These are phyloP conservation scores for Blomia tropicalis DNA, from an alignment of 2,888 invertebrate genomes.

Conservation along the genomic window DNA sequence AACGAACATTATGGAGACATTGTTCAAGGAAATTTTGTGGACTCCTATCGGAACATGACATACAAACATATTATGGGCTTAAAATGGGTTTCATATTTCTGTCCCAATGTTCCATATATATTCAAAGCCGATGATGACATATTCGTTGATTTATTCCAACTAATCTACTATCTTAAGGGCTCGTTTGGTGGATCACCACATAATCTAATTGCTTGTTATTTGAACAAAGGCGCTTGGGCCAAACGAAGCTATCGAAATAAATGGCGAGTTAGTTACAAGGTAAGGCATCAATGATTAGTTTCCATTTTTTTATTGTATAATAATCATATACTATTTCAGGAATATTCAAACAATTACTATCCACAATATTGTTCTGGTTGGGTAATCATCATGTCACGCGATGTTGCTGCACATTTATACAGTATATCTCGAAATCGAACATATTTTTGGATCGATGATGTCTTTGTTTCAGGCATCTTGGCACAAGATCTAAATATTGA, in stretches of 20 bases:
- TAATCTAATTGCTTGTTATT: conserved; percentile 30
- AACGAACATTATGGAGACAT: conserved; percentile 28
- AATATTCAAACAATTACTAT: conserved; percentile 36
- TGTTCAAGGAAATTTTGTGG: conserved; percentile 34
- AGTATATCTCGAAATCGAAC: conserved; percentile 31
- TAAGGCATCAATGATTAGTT: not conserved
- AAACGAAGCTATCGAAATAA: conserved; percentile 36
- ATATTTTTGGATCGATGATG: conserved; percentile 41
- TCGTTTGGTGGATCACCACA: conserved; percentile 26
- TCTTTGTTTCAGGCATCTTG: conserved; percentile 37
- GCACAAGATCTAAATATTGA: conserved; percentile 29
- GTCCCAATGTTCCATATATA: conserved; percentile 34
- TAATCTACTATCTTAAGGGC: conserved; percentile 29
- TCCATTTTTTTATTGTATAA: not conserved
- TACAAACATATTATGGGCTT: conserved; percentile 38
- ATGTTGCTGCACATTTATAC: conserved; percentile 31
- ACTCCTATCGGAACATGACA: conserved; percentile 38
- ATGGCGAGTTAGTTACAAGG: conserved; percentile 34
- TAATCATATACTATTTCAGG: conserved; percentile 28
- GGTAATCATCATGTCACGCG: conserved; percentile 36
- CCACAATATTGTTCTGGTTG: conserved; percentile 40
- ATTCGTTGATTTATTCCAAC: conserved; percentile 36
- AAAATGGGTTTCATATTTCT: conserved; percentile 37
- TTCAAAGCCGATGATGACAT: conserved; percentile 40
- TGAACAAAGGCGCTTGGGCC: conserved; percentile 29